Evolutionary conservation across 2,888 invertebrate genomes (phyloP).

Genomic region (Platycheirus albimanus): DNA sequence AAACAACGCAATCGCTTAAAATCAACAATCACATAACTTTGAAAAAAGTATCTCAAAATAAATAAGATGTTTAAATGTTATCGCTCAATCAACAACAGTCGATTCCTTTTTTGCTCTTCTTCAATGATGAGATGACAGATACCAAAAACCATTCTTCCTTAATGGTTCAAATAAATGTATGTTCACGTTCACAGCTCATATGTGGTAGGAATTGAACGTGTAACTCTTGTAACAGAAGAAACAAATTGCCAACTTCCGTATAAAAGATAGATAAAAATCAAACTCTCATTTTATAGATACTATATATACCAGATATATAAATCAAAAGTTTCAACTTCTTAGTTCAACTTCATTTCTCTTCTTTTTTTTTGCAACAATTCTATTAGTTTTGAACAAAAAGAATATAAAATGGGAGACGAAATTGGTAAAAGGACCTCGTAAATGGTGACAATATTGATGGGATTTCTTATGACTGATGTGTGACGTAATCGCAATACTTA

Average conservation of each 20-base stretch:
- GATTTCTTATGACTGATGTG: too few relatives aligned
- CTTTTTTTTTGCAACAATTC: too few relatives aligned
- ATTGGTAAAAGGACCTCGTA: too few relatives aligned
- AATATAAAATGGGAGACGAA: too few relatives aligned
- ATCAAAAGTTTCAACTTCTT: constrained; percentile 10
- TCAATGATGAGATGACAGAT: neutral
- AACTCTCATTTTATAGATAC: constrained; percentile 10
- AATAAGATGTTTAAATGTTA: too few relatives aligned
- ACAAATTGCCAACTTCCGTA: neutral
- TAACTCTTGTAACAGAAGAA: neutral
- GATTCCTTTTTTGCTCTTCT: neutral
- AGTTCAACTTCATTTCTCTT: neutral
- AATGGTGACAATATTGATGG: too few relatives aligned
- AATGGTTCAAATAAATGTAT: neutral
- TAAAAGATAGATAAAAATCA: neutral
- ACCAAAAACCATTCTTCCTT: neutral
- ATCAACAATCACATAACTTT: too few relatives aligned
- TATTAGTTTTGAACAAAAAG: too few relatives aligned
- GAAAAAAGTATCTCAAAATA: too few relatives aligned
- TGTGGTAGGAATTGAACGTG: neutral
- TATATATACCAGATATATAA: neutral
- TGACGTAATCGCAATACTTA: too few relatives aligned
- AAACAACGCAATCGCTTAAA: too few relatives aligned
- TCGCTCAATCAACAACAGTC: neutral
- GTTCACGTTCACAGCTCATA: neutral